Base-by-base conservation (phyloP, 2,888 invertebrate genomes). In the Agonopterix heracliana region DNA sequence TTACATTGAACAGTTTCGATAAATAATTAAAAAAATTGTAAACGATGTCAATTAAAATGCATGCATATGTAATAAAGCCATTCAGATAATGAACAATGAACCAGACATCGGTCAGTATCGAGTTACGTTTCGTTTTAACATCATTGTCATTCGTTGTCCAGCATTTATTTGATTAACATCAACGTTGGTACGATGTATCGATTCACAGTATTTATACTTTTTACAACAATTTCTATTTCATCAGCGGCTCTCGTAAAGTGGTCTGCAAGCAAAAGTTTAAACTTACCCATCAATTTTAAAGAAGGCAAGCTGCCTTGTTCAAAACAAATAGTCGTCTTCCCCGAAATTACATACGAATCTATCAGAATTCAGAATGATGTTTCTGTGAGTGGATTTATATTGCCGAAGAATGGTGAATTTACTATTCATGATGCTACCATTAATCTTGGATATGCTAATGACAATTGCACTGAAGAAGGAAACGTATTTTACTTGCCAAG, bases 391-490 rank as follows among this genome's bases (percentile, higher is more conserved):
- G 76, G 73, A 43, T 59, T 89, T 0, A 59, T 85, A 38, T 62
- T 90, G n/a, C 89, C 90, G 10, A 55, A 61, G 44, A 70, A 81
- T 13, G 89, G 89, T 1, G 78, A 81, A 50, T 57, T 90, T 8
- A 49, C 74, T 46, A 56, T 89, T n/a, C 59, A 58, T 9, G 75
- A 81, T 17, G 82, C 71, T 11, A 57, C 64, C 35, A 64, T 83
- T 47, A 54, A 55, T 11, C 60, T 86, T 8, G 85, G 86, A 26
- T 57, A 53, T 2, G 64, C 72, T 38, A 57, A 60, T 1, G 81
- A 83, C n/a, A 60, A 52, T 1, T 75, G 75, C 47, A 64, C 63
- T 2, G 57, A 60, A 41, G 66, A 71, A 44, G 71, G 72, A 0
- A 74, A 77, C 41, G 61, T 72, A 1, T 74, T 77, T 54, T 85